These are phyloP conservation scores for Archips crataeganus DNA, from an alignment of 2,888 invertebrate genomes.

Conservation along the genomic window DNA sequence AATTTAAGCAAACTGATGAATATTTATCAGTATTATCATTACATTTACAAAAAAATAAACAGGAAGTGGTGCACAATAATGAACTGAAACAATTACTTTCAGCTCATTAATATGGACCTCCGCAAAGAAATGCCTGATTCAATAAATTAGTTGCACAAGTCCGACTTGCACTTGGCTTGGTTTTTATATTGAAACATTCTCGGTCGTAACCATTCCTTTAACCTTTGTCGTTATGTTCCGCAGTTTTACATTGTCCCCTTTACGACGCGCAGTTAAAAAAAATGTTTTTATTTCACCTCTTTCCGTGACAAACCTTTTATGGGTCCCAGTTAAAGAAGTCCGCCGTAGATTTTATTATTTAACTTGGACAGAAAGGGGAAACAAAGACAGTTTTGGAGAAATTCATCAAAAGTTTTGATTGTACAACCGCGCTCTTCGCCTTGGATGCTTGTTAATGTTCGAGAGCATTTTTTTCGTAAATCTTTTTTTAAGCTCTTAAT, in stretches of 20 bases:
- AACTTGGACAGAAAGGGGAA: conserved; percentile 77
- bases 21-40: too few species aligned
- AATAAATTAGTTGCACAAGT: too few species aligned
- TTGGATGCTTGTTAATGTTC: conserved; percentile 75
- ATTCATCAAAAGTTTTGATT: conserved; percentile 85
- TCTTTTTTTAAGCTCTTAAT: conserved; percentile 44
- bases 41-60: too few species aligned
- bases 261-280: conserved; percentile 48
- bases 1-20: too few species aligned
- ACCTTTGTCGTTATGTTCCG: conserved; percentile 19
- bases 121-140: too few species aligned
- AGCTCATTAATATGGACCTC: too few species aligned
- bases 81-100: too few species aligned
- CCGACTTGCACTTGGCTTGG: too few species aligned
- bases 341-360: conserved; percentile 75
- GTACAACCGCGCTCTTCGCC: conserved; percentile 72
- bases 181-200: background rate
- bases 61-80: too few species aligned
- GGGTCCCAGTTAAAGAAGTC: conserved; percentile 61
- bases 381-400: conserved; percentile 79
- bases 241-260: conserved; percentile 37
- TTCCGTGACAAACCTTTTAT: conserved; percentile 58
- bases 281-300: conserved; percentile 56
- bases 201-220: conserved; percentile 1
- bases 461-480: conserved; percentile 57